A percentile compares a stretch with the other conserved stretches of the same genome.
Conservation (phyloP, 2,113 vertebrate species). For the Illadopsis cleaveri region DNA sequence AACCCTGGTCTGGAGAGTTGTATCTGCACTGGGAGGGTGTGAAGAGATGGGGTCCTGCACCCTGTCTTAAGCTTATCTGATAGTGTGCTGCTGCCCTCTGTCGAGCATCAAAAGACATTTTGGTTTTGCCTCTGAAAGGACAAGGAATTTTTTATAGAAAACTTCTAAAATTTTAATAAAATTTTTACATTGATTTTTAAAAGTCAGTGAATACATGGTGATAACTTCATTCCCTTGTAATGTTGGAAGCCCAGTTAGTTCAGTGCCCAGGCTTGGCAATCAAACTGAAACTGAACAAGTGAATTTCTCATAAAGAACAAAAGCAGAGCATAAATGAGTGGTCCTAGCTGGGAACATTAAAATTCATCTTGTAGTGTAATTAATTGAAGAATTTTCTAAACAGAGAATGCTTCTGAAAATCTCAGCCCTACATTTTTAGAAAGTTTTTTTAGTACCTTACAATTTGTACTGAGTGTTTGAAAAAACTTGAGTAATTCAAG, state of each 20-base stretch:
- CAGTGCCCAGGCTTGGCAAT: neutral
- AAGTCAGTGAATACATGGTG: neutral
- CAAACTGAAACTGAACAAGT: neutral
- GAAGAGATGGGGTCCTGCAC: neutral
- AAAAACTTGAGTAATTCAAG: neutral
- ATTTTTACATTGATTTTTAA: slow-evolving; percentile 29
- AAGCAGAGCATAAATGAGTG: neutral
- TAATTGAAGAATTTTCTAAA: neutral
- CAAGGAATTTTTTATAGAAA: neutral
- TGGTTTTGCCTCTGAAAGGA: slow-evolving; percentile 6
- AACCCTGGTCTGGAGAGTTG: neutral
- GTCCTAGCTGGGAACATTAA: neutral
- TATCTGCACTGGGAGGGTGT: neutral
- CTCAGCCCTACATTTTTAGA: neutral
- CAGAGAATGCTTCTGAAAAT: neutral
- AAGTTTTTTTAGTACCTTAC: neutral
- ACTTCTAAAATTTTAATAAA: slow-evolving; percentile 41
- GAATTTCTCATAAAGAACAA: neutral
- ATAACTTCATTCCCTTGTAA: neutral
- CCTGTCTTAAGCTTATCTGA: neutral
- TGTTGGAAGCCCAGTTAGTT: neutral
- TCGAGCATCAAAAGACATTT: neutral
- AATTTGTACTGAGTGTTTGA: neutral
- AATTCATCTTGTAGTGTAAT: neutral
- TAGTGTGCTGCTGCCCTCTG: slow-evolving; percentile 62